These are phyloP conservation scores for Anthrax anthrax DNA, from an alignment of 2,888 invertebrate genomes.

Conservation along the genomic window DNA sequence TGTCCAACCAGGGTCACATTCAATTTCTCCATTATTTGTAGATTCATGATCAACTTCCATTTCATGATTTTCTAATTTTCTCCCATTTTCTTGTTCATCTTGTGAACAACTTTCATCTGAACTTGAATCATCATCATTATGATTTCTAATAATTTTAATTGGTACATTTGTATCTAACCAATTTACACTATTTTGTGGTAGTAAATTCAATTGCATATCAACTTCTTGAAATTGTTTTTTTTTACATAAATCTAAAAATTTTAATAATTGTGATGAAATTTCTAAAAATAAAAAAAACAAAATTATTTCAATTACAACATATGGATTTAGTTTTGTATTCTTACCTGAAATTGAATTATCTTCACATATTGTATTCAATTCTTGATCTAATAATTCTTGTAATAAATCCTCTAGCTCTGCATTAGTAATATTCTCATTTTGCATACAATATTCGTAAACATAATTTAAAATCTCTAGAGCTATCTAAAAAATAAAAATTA, in stretches of 20 bases:
- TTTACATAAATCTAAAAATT: conserved; percentile 41
- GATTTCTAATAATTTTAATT: conserved; percentile 21
- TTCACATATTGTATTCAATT: conserved; percentile 57
- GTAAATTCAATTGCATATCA: conserved; percentile 40
- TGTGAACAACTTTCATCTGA: conserved; percentile 23
- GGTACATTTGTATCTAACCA: conserved; percentile 42
- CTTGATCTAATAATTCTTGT: conserved; percentile 57
- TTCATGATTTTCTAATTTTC: conserved; percentile 13
- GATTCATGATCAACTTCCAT: background rate
- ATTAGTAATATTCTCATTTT: conserved; percentile 40
- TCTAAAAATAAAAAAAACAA: conserved; percentile 31
- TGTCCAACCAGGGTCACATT: conserved; percentile 52
- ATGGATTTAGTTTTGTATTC: too few species aligned
- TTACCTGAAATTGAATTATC: conserved; percentile 49
- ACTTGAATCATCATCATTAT: conserved; percentile 32
- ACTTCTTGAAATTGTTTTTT: conserved; percentile 43
- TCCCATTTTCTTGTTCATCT: conserved; percentile 18
- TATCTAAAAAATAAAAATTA: conserved; percentile 36
- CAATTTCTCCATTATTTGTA: conserved; percentile 12
- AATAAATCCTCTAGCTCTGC: conserved; percentile 48
- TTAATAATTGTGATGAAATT: conserved; percentile 41
- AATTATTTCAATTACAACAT: too few species aligned
- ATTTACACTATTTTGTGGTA: conserved; percentile 42
- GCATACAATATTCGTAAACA: conserved; percentile 46
- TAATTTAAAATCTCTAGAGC: conserved; percentile 50